phyloP scores from a whole-genome alignment of 2,888 invertebrate species.

The Lymantria dispar region DNA sequence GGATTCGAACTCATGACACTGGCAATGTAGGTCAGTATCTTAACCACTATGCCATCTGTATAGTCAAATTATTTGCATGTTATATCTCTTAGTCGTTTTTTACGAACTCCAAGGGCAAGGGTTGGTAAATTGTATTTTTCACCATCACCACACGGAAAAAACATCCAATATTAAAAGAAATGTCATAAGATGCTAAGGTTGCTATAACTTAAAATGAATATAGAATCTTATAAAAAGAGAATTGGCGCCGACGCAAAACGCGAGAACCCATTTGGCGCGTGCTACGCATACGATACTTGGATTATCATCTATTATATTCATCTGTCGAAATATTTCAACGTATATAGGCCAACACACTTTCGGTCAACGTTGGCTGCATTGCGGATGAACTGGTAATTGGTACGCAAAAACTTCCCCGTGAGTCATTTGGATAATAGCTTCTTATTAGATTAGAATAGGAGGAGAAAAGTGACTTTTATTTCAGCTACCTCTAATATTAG shows the following conservation, averaged over 20 bases:
- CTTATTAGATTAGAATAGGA: slow-evolving; percentile 15
- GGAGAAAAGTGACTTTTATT: background rate
- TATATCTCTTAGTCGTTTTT: no score
- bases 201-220: no score
- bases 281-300: slow-evolving; percentile 26
- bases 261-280: slow-evolving; percentile 30
- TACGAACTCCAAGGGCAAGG: no score
- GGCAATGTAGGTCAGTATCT: no score
- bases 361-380: slow-evolving; percentile 29
- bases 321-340: slow-evolving; percentile 8
- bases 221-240: no score
- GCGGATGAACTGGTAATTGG: slow-evolving; percentile 23
- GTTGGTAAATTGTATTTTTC: no score
- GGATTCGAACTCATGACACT: no score
- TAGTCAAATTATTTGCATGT: no score
- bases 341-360: slow-evolving; percentile 28
- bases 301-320: slow-evolving; percentile 17
- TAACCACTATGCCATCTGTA: no score
- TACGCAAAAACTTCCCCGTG: slow-evolving; percentile 12
- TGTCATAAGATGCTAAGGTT: no score
- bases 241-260: slow-evolving; percentile 7
- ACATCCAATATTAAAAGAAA: no score
- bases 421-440: slow-evolving; percentile 30
- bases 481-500: background rate
- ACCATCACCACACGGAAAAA: no score